Evolutionary conservation across 2,888 invertebrate genomes (phyloP).

Genomic region (Scaeva pyrastri): DNA sequence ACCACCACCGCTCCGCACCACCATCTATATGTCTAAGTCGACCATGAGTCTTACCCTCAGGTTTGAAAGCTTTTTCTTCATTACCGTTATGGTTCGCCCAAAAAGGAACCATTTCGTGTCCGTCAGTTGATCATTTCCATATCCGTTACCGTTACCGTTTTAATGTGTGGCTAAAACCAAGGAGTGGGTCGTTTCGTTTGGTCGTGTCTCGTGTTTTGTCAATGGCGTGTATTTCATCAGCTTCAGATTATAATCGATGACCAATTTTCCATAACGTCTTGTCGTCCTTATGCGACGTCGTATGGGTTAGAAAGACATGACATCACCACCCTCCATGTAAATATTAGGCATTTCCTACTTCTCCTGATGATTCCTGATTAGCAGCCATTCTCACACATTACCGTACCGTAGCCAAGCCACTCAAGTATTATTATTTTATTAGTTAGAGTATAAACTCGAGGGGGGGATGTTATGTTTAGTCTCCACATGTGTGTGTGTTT

Average conservation of each 20-base stretch:
- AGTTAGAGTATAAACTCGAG: not conserved
- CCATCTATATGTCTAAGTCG: not conserved
- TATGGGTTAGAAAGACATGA: conserved; percentile 36
- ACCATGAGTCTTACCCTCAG: not conserved
- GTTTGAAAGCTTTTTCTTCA: not conserved
- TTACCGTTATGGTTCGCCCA: not conserved
- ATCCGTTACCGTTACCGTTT: conserved; percentile 30
- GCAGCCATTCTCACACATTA: conserved; percentile 34
- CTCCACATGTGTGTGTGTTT: not conserved
- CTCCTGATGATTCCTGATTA: conserved; percentile 12
- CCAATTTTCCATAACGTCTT: conserved; percentile 51
- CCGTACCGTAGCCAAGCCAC: not conserved
- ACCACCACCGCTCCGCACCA: not conserved
- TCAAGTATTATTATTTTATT: not conserved
- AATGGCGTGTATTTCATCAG: conserved; percentile 47
- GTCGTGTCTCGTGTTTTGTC: not conserved
- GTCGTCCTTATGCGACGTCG: not conserved
- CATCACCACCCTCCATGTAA: conserved; percentile 52
- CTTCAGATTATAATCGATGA: conserved; percentile 51
- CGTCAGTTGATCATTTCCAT: conserved; percentile 24
- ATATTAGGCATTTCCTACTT: not conserved
- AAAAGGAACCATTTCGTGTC: conserved; percentile 1
- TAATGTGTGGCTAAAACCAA: not conserved
- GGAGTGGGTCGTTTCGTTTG: not conserved
- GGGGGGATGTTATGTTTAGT: not conserved